Conservation (phyloP, 2,113 vertebrate genomes). For the Grus americana region DNA sequence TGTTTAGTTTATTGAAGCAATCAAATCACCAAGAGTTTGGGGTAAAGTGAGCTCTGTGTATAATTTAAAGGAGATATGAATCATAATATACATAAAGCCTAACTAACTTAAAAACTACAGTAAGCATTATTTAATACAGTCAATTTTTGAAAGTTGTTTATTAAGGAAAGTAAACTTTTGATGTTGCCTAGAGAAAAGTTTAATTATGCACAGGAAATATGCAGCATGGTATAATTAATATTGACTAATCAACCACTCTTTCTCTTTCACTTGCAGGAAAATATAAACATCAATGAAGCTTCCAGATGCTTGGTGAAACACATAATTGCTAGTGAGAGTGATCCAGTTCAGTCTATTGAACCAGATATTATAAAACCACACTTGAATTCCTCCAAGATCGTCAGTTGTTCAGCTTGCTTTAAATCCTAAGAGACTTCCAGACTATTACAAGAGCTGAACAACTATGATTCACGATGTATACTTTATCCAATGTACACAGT, state of each 20-base stretch:
- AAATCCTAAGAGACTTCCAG: slow-evolving; percentile 75
- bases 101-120: not conserved
- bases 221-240: not conserved
- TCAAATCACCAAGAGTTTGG: not conserved
- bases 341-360: slow-evolving; percentile 82
- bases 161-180: not conserved
- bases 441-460: slow-evolving; percentile 34
- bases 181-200: not conserved
- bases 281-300: slow-evolving; percentile 92
- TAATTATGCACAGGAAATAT: slow-evolving; percentile 11
- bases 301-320: slow-evolving; percentile 94
- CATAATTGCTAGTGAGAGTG: slow-evolving; percentile 91
- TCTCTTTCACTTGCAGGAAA: slow-evolving; percentile 80
- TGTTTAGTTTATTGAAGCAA: not conserved
- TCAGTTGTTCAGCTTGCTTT: slow-evolving; percentile 88
- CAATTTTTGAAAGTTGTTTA: not conserved
- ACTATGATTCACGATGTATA: not conserved
- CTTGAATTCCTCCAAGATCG: slow-evolving; percentile 74
- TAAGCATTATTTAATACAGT: not conserved
- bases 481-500: not conserved
- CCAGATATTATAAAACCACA: slow-evolving; percentile 89
- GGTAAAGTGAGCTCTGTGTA: not conserved
- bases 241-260: not conserved
- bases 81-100: not conserved
- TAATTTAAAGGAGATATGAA: not conserved